Evolutionary conservation across 2,888 invertebrate species (phyloP).

Genomic region (Micoletzkya japonica): DNA sequence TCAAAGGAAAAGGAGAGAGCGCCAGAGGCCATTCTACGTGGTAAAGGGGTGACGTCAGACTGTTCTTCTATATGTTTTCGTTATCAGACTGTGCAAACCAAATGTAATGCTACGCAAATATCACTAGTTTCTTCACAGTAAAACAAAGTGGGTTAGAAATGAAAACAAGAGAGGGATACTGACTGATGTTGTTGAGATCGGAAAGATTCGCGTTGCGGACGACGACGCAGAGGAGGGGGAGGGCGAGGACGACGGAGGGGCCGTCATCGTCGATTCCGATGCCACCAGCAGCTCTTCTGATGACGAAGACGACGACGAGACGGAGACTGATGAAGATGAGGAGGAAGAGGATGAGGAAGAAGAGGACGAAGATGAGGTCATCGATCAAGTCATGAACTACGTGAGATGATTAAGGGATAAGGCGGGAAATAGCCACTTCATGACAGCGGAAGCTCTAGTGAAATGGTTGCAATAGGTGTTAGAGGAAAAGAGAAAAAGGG

Average conservation of each 20-base stretch:
- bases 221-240: slow-evolving; percentile 76
- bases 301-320: background rate
- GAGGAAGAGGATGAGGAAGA: slow-evolving; percentile 22
- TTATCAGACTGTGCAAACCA: too few relatives aligned
- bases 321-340: background rate
- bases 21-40: slow-evolving; percentile 73
- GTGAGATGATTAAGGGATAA: background rate
- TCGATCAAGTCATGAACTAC: background rate
- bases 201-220: slow-evolving; percentile 73
- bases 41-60: slow-evolving; percentile 73
- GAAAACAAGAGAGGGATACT: too few relatives aligned
- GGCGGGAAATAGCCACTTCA: too few relatives aligned
- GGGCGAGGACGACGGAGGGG: slow-evolving; percentile 75
- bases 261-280: background rate
- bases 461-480: too few relatives aligned
- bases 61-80: background rate
- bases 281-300: background rate
- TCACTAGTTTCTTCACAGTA: too few relatives aligned
- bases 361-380: background rate
- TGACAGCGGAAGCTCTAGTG: too few relatives aligned
- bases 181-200: too few relatives aligned
- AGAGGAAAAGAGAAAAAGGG: too few relatives aligned
- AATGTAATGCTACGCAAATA: too few relatives aligned
- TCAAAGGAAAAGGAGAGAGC: slow-evolving; percentile 28
- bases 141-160: too few relatives aligned